These are phyloP conservation scores for Exephanes ischioxanthus DNA, from an alignment of 2,888 invertebrate species.

Conservation along the genomic window DNA sequence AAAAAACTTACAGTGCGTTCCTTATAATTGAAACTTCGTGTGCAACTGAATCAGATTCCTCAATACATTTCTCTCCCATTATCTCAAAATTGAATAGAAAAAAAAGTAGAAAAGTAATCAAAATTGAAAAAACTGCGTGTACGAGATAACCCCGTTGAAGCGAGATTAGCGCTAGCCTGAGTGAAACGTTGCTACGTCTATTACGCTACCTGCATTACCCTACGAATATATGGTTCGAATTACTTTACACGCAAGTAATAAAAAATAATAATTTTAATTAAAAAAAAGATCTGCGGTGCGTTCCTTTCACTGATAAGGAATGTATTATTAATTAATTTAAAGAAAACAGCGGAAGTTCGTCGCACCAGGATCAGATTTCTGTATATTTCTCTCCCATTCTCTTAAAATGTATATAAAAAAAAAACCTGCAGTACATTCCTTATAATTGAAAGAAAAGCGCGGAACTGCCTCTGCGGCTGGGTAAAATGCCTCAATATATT, in stretches of 20 bases:
- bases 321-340: slow-evolving; percentile 24
- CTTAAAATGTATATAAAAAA: too few relatives aligned
- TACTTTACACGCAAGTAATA: slow-evolving; percentile 10
- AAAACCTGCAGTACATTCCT: too few relatives aligned
- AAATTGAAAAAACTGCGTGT: background rate
- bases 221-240: slow-evolving; percentile 34
- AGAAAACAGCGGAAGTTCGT: slow-evolving; percentile 24
- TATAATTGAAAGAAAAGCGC: too few relatives aligned
- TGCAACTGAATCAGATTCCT: too few relatives aligned
- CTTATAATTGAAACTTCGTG: too few relatives aligned
- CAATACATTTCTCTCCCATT: too few relatives aligned
- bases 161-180: slow-evolving; percentile 39
- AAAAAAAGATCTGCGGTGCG: background rate
- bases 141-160: slow-evolving; percentile 26
- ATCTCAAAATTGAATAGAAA: background rate
- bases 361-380: background rate
- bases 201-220: slow-evolving; percentile 14
- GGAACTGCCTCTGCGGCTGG: too few relatives aligned
- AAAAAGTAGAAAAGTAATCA: background rate
- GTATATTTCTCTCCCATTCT: too few relatives aligned
- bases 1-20: too few relatives aligned
- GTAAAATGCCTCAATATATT: background rate
- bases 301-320: too few relatives aligned
- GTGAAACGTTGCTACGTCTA: slow-evolving; percentile 14
- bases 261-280: background rate